phyloP scores from a whole-genome alignment of 2,797 vertebrate genomes.

The Manis javanica region DNA sequence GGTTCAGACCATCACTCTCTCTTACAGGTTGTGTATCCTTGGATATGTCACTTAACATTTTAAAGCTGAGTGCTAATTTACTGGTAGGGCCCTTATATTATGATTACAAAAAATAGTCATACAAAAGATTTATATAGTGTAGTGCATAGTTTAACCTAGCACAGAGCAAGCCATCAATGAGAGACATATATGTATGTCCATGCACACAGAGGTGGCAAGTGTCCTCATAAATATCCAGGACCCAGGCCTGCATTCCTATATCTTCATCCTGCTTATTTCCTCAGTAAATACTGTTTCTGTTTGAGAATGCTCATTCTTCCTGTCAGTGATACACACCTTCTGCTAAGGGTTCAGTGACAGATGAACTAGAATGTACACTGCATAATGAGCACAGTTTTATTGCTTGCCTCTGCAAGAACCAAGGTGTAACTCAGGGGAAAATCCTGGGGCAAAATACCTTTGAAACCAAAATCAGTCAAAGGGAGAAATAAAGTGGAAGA shows the following conservation, averaged over 20 bases:
- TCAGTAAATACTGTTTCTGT: not conserved
- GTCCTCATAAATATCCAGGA: not conserved
- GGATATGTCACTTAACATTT: not conserved
- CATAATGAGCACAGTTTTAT: not conserved
- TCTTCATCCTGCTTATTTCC: not conserved
- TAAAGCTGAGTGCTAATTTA: not conserved
- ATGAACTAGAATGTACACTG: not conserved
- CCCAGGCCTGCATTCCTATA: accelerated
- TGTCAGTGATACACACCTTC: not conserved
- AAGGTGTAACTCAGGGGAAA: not conserved
- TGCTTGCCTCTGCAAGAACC: not conserved
- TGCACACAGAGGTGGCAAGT: not conserved
- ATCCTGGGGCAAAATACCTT: too few relatives aligned
- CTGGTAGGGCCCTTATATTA: not conserved
- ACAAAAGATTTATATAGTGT: not conserved
- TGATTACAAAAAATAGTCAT: too few relatives aligned
- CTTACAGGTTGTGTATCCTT: not conserved
- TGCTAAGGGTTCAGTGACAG: not conserved
- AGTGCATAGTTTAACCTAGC: not conserved
- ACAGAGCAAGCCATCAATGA: not conserved
- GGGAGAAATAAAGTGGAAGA: too few relatives aligned
- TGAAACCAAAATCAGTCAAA: too few relatives aligned
- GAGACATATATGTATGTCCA: accelerated
- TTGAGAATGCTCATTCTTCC: not conserved
- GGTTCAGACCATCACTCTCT: not conserved